Conservation (phyloP, 2,888 invertebrate species). For the Teleiodes luculella region DNA sequence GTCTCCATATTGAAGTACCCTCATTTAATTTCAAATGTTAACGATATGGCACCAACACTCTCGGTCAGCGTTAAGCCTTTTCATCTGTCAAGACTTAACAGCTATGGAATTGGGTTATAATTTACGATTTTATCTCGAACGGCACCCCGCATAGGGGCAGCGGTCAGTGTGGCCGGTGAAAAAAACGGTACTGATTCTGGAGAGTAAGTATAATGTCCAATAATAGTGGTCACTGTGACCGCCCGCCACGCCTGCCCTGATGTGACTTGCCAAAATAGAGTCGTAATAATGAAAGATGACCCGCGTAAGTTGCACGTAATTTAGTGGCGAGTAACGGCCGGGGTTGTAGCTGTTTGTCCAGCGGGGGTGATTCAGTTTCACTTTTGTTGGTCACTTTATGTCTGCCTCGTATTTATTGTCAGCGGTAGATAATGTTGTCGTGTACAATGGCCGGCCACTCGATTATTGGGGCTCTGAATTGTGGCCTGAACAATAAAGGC, state of each 20-base stretch:
- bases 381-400: conserved; percentile 68
- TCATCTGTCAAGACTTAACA: conserved; percentile 77
- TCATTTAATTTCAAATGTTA: conserved; percentile 68
- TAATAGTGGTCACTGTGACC: conserved; percentile 61
- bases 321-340: conserved; percentile 59
- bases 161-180: conserved; percentile 64
- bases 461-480: conserved; percentile 10
- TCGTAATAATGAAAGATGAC: conserved; percentile 73
- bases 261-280: conserved; percentile 76
- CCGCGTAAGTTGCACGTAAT: conserved; percentile 69
- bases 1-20: conserved; percentile 58
- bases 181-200: conserved; percentile 48
- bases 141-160: conserved; percentile 72
- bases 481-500: conserved; percentile 5
- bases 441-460: conserved; percentile 13
- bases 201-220: conserved; percentile 41
- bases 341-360: conserved; percentile 54
- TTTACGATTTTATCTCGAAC: conserved; percentile 75
- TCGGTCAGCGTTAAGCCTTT: conserved; percentile 67
- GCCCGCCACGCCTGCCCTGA: conserved; percentile 66
- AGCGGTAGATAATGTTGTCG: conserved; percentile 35
- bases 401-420: conserved; percentile 55
- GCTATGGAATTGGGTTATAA: conserved; percentile 77
- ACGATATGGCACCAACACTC: conserved; percentile 64
- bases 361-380: conserved; percentile 65